Percentiles rank a stretch among this genome's conserved stretches.
Evolutionary conservation across 1,140 invertebrate genomes (phyloP).

Genomic region (Drosophila dunni): DNA sequence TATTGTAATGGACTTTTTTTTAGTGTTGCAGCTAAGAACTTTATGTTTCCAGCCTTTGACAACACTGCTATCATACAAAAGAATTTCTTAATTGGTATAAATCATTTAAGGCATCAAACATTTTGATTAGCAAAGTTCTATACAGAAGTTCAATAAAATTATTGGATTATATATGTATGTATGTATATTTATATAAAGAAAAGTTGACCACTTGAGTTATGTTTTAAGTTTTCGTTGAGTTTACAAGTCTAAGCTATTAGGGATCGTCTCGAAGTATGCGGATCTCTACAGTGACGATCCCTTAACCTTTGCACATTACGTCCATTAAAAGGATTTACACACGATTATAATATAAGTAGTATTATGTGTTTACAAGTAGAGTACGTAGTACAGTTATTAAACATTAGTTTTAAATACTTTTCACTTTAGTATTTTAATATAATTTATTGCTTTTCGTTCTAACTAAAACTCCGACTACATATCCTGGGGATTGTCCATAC

Average conservation of each 20-base stretch:
- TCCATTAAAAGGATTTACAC: slow-evolving; percentile 52
- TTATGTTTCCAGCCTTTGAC: slow-evolving; percentile 12
- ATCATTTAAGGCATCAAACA: slow-evolving; percentile 65
- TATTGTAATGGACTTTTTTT: slow-evolving; percentile 57
- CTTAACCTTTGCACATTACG: slow-evolving; percentile 63
- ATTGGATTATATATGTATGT: slow-evolving; percentile 21
- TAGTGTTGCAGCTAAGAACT: slow-evolving; percentile 51
- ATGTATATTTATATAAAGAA: slow-evolving; percentile 26
- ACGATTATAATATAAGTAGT: slow-evolving; percentile 19
- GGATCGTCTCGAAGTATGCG: slow-evolving; percentile 31
- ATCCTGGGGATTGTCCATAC: slow-evolving; percentile 80
- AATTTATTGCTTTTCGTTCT: slow-evolving; percentile 42
- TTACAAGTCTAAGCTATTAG: slow-evolving; percentile 45
- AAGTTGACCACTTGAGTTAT: slow-evolving; percentile 68
- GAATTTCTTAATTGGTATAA: slow-evolving; percentile 23
- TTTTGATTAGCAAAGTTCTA: slow-evolving; percentile 62
- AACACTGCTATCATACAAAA: slow-evolving; percentile 34
- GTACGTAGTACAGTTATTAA: slow-evolving; percentile 35
- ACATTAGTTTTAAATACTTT: slow-evolving; percentile 20
- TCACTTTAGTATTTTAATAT: slow-evolving; percentile 29
- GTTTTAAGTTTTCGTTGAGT: slow-evolving; percentile 40
- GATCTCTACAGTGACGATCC: slow-evolving; percentile 22
- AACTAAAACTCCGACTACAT: slow-evolving; percentile 61
- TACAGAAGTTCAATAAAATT: slow-evolving; percentile 30
- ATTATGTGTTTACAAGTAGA: slow-evolving; percentile 26